Evolutionary conservation across 2,888 invertebrate species (phyloP).

Genomic region (Cinara cedri): DNA sequence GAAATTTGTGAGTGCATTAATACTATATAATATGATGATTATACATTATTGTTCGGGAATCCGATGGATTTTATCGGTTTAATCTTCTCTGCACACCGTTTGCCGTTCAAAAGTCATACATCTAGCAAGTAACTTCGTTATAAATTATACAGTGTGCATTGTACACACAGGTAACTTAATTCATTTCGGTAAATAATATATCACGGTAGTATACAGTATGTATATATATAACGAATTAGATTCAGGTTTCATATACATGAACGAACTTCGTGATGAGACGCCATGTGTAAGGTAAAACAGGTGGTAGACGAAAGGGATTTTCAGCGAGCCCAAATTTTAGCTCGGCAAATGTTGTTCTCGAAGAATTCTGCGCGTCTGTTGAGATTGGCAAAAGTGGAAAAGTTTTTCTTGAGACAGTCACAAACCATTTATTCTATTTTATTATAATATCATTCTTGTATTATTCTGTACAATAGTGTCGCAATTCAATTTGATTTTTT

Average conservation of each 20-base stretch:
- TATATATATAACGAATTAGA: not conserved
- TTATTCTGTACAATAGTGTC: too few relatives aligned
- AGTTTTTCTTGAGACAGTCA: not conserved
- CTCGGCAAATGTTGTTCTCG: not conserved
- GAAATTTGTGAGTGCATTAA: too few relatives aligned
- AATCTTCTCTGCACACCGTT: not conserved
- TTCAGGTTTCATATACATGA: not conserved
- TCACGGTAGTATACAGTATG: not conserved
- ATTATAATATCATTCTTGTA: too few relatives aligned
- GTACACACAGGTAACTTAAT: not conserved
- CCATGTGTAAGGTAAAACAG: too few relatives aligned
- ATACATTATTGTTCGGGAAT: not conserved
- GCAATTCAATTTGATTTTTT: too few relatives aligned
- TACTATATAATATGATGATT: too few relatives aligned
- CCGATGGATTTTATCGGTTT: not conserved
- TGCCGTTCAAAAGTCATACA: not conserved
- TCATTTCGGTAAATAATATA: not conserved
- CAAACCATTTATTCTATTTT: too few relatives aligned
- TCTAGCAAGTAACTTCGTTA: not conserved
- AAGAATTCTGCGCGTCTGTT: not conserved
- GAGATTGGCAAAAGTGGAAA: not conserved
- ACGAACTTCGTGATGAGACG: not conserved
- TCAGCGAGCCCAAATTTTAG: not conserved
- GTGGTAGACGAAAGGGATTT: not conserved
- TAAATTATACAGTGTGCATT: too few relatives aligned